These are phyloP conservation scores for Oophaga pumilio DNA, from an alignment of 2,113 vertebrate species.

Conservation along the genomic window DNA sequence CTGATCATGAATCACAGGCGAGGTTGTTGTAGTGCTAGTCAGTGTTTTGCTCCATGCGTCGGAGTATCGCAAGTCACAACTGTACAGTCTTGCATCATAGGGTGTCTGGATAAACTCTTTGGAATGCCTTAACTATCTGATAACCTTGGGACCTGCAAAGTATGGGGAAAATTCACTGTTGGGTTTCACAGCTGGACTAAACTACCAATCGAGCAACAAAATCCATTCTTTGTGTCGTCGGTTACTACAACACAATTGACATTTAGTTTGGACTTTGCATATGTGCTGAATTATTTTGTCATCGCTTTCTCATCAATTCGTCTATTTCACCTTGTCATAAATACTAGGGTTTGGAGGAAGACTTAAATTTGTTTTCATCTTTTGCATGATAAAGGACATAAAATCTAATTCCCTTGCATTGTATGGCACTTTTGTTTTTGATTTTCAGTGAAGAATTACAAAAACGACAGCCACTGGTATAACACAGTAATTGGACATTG, in stretches of 20 bases:
- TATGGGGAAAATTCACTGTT: not conserved
- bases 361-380: not conserved
- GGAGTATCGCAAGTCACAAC: conserved; percentile 5
- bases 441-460: no score
- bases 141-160: conserved; percentile 6
- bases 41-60: not conserved
- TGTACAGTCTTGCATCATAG: conserved; percentile 3
- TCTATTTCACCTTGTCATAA: not conserved
- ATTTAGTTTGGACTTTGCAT: not conserved
- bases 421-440: not conserved
- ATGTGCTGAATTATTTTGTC: no score
- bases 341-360: not conserved
- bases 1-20: not conserved
- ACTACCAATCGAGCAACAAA: not conserved
- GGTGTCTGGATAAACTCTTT: conserved; percentile 5
- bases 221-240: not conserved
- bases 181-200: not conserved
- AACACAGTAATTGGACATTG: no score
- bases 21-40: not conserved
- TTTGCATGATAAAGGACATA: not conserved
- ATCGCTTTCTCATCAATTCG: no score
- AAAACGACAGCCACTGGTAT: no score
- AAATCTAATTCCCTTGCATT: no score
- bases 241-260: not conserved
- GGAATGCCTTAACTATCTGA: not conserved